Conservation (phyloP, 2,113 vertebrate species). For the Morone saxatilis region DNA sequence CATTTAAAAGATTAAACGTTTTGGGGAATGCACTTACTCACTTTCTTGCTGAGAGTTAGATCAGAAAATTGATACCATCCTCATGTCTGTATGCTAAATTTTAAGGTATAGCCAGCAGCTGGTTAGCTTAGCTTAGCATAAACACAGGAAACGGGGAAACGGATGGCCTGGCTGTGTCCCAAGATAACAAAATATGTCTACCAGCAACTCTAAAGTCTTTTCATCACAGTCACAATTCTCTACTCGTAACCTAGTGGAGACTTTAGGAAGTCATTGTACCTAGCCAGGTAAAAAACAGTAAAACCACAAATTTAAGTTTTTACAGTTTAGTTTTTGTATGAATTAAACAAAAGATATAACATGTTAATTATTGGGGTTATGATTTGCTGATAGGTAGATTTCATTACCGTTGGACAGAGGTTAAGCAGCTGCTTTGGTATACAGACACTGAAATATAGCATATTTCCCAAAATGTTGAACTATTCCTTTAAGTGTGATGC, state of each 20-base stretch:
- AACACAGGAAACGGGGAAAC: background rate
- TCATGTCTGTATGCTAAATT: background rate
- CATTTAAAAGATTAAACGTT: constrained; percentile 3
- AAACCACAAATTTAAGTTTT: no score
- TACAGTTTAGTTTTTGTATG: no score
- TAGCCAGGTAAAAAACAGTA: no score
- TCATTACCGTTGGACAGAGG: background rate
- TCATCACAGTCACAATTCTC: no score
- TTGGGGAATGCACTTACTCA: background rate
- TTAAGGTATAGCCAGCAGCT: background rate
- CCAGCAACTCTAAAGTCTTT: no score
- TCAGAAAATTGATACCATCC: background rate
- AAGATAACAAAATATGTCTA: background rate
- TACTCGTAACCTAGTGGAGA: no score
- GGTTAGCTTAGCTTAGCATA: background rate
- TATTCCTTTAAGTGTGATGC: background rate
- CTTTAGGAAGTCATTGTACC: no score
- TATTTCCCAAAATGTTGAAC: background rate
- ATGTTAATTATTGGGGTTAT: no score
- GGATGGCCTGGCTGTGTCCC: background rate
- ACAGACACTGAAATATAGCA: background rate
- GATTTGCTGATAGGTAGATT: background rate
- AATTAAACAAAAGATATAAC: no score
- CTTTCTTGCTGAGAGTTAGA: background rate
- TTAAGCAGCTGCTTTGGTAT: background rate